Conservation (phyloP, 2,113 vertebrate species). For the Gallinago media region DNA sequence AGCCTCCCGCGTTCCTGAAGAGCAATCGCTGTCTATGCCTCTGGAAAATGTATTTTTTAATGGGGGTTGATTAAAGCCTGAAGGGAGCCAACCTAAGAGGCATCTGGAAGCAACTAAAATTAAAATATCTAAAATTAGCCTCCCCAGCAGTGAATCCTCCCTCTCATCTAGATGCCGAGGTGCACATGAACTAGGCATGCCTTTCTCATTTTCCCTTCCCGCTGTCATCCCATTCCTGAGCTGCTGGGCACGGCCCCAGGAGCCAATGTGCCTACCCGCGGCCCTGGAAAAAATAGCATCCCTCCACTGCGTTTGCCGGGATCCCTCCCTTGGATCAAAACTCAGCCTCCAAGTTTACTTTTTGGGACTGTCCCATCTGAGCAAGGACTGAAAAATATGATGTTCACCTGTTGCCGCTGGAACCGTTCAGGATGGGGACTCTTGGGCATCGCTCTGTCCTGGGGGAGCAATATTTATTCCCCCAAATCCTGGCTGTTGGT, state of each 20-base stretch:
- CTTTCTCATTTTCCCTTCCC: conserved; percentile 1
- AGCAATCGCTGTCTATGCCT: fast-evolving
- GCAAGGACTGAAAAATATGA: background rate
- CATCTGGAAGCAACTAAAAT: conserved; percentile 59
- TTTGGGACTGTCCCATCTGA: background rate
- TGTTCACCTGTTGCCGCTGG: fast-evolving
- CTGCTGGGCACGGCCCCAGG: fast-evolving
- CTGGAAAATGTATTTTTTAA: background rate
- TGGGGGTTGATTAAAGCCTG: background rate
- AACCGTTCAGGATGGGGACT: background rate
- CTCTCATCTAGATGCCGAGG: background rate
- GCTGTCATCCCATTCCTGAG: background rate
- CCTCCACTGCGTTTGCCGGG: fast-evolving
- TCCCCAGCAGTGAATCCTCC: background rate
- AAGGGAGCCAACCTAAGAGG: background rate
- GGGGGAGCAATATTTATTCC: background rate
- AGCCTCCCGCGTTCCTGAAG: background rate
- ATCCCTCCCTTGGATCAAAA: background rate
- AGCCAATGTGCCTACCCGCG: fast-evolving
- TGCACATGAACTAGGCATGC: background rate
- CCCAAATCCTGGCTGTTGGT: fast-evolving
- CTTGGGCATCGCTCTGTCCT: fast-evolving
- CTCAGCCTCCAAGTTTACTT: background rate
- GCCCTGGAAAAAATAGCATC: background rate
- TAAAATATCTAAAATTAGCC: conserved; percentile 58